Evolutionary conservation across 1,140 invertebrate genomes (phyloP).

Genomic region (Aphelinus atriplicis): DNA sequence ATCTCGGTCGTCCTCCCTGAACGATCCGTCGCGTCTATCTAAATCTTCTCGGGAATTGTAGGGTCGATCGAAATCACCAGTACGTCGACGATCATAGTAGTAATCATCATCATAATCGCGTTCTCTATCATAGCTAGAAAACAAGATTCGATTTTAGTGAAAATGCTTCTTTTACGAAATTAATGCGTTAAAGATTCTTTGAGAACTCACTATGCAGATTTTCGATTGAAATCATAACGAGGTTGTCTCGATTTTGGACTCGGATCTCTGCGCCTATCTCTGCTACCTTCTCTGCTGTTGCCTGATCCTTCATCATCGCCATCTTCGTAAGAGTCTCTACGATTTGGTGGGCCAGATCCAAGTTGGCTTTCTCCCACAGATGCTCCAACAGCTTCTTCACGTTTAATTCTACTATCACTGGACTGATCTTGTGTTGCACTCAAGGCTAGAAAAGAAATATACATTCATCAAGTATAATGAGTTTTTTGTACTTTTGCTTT

Average conservation of each 20-base stretch:
- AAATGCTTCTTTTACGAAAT: too few species aligned
- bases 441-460: conserved; percentile 42
- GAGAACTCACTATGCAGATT: conserved; percentile 53
- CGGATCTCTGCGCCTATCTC: conserved; percentile 57
- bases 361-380: conserved; percentile 55
- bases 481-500: neutral
- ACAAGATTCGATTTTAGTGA: neutral
- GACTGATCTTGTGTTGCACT: conserved; percentile 50
- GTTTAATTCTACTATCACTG: conserved; percentile 55
- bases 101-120: conserved; percentile 65
- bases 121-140: conserved; percentile 58
- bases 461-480: neutral
- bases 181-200: neutral
- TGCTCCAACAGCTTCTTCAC: conserved; percentile 63
- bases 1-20: conserved; percentile 58
- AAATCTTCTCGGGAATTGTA: conserved; percentile 60
- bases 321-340: conserved; percentile 60
- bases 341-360: conserved; percentile 50
- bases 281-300: conserved; percentile 60
- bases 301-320: conserved; percentile 61
- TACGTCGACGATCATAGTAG: conserved; percentile 65
- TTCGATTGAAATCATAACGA: conserved; percentile 56
- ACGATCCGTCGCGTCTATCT: conserved; percentile 57
- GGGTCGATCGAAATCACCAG: conserved; percentile 58
- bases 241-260: conserved; percentile 57